Percentiles rank a stretch among this genome's conserved stretches.
phyloP scores from a whole-genome alignment of 92 coral and sea anemone species.

The Nematostella vectensis region DNA sequence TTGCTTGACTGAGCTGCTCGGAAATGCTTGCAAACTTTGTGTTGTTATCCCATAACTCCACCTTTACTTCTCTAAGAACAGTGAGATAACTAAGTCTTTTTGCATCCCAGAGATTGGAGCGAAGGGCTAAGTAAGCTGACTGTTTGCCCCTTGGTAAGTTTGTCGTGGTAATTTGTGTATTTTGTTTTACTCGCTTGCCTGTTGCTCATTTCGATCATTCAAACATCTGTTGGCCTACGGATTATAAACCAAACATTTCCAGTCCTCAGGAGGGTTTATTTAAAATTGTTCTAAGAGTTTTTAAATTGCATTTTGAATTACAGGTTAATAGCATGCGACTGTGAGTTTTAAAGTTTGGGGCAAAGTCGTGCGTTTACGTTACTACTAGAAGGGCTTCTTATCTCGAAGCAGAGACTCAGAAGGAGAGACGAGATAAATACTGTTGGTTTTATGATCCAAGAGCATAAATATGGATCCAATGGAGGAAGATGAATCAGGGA shows the following conservation, averaged over 20 bases:
- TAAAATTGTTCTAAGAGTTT: background rate
- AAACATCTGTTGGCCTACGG: background rate
- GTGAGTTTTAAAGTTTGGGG: background rate
- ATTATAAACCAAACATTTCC: background rate
- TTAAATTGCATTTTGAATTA: background rate
- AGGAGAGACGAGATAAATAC: background rate
- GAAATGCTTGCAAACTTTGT: conserved; percentile 50
- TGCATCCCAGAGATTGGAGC: background rate
- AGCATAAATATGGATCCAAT: conserved; percentile 14
- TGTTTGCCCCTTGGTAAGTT: no score
- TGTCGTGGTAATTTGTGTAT: no score
- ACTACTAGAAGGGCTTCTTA: no score
- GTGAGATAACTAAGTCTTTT: conserved; percentile 5
- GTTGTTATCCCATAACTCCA: conserved; percentile 37
- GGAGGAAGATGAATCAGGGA: conserved; percentile 62
- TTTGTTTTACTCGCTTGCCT: background rate
- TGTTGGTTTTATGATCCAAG: no score
- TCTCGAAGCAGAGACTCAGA: background rate
- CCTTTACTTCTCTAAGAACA: conserved; percentile 8
- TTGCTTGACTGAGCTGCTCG: conserved; percentile 53
- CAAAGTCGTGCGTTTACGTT: background rate
- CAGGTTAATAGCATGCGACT: background rate
- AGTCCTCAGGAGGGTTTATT: background rate
- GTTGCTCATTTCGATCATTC: background rate
- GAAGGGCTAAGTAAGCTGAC: background rate